Evolutionary conservation across 2,797 vertebrate species (phyloP).

Genomic region (Pseudomugil tenellus): DNA sequence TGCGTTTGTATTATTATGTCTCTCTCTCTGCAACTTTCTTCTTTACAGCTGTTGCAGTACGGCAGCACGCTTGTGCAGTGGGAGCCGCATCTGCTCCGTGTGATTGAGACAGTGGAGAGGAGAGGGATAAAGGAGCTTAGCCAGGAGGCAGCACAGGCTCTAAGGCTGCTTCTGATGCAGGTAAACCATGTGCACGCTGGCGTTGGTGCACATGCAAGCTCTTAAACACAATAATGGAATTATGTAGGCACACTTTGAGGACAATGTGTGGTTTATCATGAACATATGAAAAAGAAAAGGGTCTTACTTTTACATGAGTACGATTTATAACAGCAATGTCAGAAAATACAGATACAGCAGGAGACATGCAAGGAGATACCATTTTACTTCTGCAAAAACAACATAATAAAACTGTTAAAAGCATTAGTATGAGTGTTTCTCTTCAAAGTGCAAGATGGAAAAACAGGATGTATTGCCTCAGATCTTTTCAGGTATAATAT

Average conservation of each 20-base stretch:
- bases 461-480: neutral
- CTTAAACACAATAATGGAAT: constrained; percentile 1
- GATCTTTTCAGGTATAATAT: neutral
- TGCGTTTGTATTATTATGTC: neutral
- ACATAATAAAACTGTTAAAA: neutral
- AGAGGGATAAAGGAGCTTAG: constrained; percentile 72
- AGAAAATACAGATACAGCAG: neutral
- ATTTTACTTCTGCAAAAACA: neutral
- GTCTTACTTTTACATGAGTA: no score
- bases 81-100: constrained; percentile 70
- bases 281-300: no score
- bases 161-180: constrained; percentile 75
- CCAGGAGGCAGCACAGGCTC: constrained; percentile 61
- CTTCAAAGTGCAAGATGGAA: neutral
- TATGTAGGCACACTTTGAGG: neutral
- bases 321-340: neutral
- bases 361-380: neutral
- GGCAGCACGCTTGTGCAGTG: constrained; percentile 52
- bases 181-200: constrained; percentile 49
- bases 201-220: constrained; percentile 5
- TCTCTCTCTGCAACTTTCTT: constrained; percentile 16
- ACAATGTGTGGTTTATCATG: no score
- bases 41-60: constrained; percentile 75
- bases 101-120: constrained; percentile 75
- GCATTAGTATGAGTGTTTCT: no score